Evolutionary conservation across 2,888 invertebrate species (phyloP).

Genomic region (Gastracanthus pulcherrimus): DNA sequence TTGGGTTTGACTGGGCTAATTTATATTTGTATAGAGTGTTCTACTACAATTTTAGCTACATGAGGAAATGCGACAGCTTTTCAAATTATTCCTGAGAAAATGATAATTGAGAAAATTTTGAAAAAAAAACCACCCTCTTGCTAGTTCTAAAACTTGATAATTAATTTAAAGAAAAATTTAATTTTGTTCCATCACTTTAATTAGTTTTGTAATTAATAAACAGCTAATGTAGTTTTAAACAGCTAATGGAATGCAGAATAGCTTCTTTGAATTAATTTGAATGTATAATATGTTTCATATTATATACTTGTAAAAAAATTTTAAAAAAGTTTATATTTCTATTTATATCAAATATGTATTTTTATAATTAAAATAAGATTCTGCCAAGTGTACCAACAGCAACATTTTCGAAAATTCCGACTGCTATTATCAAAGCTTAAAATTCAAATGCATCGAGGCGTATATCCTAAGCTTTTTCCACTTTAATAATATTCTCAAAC

Average conservation of each 20-base stretch:
- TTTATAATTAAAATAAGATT: background rate
- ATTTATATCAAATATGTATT: background rate
- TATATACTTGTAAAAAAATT: background rate
- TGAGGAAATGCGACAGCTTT: background rate
- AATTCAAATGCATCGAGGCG: slow-evolving; percentile 28
- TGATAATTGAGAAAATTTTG: too few relatives aligned
- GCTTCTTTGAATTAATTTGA: too few relatives aligned
- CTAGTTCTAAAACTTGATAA: too few relatives aligned
- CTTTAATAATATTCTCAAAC: slow-evolving; percentile 20
- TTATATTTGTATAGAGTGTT: background rate
- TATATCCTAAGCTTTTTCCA: slow-evolving; percentile 12
- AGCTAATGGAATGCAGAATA: too few relatives aligned
- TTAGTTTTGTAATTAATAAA: background rate
- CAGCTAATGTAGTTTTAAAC: too few relatives aligned
- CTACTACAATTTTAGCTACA: background rate
- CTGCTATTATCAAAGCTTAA: background rate
- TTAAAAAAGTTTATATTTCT: background rate
- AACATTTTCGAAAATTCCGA: background rate
- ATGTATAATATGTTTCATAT: too few relatives aligned
- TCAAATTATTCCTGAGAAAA: too few relatives aligned
- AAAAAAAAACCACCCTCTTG: too few relatives aligned
- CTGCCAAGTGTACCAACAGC: background rate
- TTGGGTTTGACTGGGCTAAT: background rate
- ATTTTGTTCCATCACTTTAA: too few relatives aligned
- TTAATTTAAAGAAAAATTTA: too few relatives aligned